Evolutionary conservation across 2,797 vertebrate genomes (phyloP).

Genomic region (Florisuga fusca): DNA sequence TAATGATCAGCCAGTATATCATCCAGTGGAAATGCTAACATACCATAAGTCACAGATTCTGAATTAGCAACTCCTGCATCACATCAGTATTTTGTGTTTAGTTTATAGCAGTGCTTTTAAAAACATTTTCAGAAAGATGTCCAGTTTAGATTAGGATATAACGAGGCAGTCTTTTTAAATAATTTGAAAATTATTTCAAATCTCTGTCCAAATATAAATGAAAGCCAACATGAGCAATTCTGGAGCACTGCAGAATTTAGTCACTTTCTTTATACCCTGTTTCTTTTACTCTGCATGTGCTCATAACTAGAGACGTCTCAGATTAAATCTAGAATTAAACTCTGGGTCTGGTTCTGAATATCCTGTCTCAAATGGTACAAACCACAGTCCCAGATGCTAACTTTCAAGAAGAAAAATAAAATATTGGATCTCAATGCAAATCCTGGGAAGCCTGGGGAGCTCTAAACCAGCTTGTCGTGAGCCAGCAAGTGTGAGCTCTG

Average conservation of each 20-base stretch:
- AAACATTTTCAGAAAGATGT: neutral
- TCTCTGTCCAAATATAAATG: neutral
- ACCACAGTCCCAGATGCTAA: neutral
- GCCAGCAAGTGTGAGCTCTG: neutral
- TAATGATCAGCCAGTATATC: slow-evolving; percentile 19
- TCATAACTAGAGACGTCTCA: neutral
- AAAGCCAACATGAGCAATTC: neutral
- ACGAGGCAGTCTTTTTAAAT: neutral
- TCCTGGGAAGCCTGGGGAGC: neutral
- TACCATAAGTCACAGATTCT: neutral
- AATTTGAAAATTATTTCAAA: neutral
- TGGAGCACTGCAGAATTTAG: neutral
- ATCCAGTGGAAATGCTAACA: neutral
- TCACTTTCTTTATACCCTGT: neutral
- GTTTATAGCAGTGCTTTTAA: neutral
- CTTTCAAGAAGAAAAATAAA: neutral
- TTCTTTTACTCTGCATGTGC: neutral
- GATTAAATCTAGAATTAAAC: slow-evolving; percentile 1
- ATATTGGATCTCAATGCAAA: neutral
- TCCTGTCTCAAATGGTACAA: neutral
- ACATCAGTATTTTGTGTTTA: neutral
- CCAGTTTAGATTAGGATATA: neutral
- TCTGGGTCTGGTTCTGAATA: neutral
- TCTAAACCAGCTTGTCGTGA: neutral
- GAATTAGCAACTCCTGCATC: neutral